These are phyloP conservation scores for Euwallacea fornicatus DNA, from an alignment of 1,140 invertebrate genomes.

Conservation along the genomic window DNA sequence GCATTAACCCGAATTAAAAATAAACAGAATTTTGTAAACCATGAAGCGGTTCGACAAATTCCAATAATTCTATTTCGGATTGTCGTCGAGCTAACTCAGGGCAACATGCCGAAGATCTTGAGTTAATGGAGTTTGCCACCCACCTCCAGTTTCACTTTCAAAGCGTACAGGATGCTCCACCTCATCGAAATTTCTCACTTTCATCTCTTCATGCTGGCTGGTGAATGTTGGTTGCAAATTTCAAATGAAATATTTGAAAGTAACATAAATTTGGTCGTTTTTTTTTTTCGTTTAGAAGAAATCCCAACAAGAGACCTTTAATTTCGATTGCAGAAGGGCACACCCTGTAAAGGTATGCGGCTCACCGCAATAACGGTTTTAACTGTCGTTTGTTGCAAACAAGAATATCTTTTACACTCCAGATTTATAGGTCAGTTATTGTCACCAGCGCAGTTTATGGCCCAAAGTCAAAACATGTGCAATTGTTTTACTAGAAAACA, in stretches of 20 bases:
- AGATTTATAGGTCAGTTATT: conserved; percentile 39
- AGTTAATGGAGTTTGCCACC: conserved; percentile 38
- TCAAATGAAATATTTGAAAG: no score
- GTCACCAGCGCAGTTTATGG: conserved; percentile 29
- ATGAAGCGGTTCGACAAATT: conserved; percentile 31
- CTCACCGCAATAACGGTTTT: conserved; percentile 30
- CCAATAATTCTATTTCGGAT: conserved; percentile 38
- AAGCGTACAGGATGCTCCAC: neutral
- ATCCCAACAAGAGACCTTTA: no score
- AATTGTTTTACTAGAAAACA: conserved; percentile 30
- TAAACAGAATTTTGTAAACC: conserved; percentile 23
- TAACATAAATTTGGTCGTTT: no score
- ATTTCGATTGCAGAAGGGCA: neutral
- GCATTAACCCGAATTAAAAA: conserved; percentile 28
- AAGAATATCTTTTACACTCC: conserved; percentile 34
- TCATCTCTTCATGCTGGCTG: no score
- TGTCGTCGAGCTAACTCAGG: conserved; percentile 27
- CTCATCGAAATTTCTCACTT: no score
- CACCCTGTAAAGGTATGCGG: conserved; percentile 19
- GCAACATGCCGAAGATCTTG: conserved; percentile 32
- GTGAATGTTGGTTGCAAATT: no score
- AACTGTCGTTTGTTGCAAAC: conserved; percentile 33
- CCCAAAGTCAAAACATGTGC: conserved; percentile 14
- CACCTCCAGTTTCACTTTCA: conserved; percentile 37
- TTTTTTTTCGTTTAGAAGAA: no score